A percentile compares a stretch with the other conserved stretches of the same genome.
Evolutionary conservation across 2,888 invertebrate genomes (phyloP).

Genomic region (Prenolepis imparis): DNA sequence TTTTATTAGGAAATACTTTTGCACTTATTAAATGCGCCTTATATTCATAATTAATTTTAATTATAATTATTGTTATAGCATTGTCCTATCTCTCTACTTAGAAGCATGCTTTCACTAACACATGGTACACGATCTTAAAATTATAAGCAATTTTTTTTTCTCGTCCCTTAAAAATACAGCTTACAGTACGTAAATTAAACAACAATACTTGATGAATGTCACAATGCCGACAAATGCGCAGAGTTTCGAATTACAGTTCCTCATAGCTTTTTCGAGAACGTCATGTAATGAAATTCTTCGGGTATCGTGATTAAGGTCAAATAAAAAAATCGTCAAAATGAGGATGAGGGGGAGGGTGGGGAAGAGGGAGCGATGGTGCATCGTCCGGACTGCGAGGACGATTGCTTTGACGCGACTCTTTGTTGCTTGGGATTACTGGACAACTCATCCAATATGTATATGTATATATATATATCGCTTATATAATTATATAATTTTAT

Average conservation of each 20-base stretch:
- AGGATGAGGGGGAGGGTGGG: neutral
- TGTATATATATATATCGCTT: neutral
- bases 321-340: neutral
- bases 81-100: conserved; percentile 85
- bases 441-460: neutral
- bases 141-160: conserved; percentile 81
- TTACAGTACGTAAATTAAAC: conserved; percentile 75
- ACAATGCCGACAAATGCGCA: conserved; percentile 67
- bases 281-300: neutral
- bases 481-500: conserved; percentile 3
- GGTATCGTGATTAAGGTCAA: neutral
- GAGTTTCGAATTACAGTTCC: conserved; percentile 62
- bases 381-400: neutral
- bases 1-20: conserved; percentile 87
- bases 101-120: conserved; percentile 86
- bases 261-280: conserved; percentile 57
- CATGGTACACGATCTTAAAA: conserved; percentile 86
- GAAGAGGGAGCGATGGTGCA: neutral
- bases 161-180: conserved; percentile 31
- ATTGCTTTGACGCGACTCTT: neutral
- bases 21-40: conserved; percentile 86
- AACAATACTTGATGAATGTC: conserved; percentile 80
- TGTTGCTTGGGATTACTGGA: neutral
- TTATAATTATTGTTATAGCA: conserved; percentile 86
- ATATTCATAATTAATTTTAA: conserved; percentile 85